Evolutionary conservation across 1,140 invertebrate genomes (phyloP).

Genomic region (Drosophila athabasca): DNA sequence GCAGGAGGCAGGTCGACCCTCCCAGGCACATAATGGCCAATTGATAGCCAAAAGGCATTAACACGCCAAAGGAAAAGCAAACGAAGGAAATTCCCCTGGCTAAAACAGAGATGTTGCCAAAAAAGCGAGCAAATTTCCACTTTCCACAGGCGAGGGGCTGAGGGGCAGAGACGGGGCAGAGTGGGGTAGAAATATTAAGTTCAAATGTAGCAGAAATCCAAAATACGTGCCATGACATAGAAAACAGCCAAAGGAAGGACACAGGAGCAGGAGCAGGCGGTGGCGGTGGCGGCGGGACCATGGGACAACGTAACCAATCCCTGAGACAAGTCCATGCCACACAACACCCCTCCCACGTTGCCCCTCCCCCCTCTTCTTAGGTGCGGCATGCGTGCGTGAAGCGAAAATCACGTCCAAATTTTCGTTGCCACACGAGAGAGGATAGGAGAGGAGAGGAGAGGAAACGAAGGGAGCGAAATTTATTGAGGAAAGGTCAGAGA

Average conservation of each 20-base stretch:
- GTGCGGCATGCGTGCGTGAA: slow-evolving; percentile 63
- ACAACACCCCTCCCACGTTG: neutral
- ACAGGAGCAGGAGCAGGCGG: neutral
- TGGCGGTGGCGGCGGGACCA: neutral
- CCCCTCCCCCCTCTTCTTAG: slow-evolving; percentile 39
- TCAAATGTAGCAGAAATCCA: slow-evolving; percentile 82
- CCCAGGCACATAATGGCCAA: slow-evolving; percentile 77
- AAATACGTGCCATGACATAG: slow-evolving; percentile 78
- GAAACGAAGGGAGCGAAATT: slow-evolving; percentile 36
- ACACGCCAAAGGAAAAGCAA: slow-evolving; percentile 60
- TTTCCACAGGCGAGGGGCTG: slow-evolving; percentile 10
- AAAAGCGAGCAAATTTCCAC: slow-evolving; percentile 60
- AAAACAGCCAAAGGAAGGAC: slow-evolving; percentile 55
- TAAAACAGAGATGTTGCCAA: slow-evolving; percentile 65
- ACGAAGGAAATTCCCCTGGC: slow-evolving; percentile 66
- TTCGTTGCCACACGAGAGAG: slow-evolving; percentile 47
- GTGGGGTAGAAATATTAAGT: slow-evolving; percentile 73
- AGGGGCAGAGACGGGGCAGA: slow-evolving; percentile 4
- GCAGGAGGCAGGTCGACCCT: neutral
- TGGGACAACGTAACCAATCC: slow-evolving; percentile 61
- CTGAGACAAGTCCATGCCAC: slow-evolving; percentile 17
- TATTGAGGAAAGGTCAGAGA: slow-evolving; percentile 76
- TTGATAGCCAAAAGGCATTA: slow-evolving; percentile 82
- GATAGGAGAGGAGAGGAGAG: no score
- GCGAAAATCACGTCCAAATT: slow-evolving; percentile 77